Conservation (phyloP, 2,113 vertebrate genomes). For the Atherinomorus stipes region DNA sequence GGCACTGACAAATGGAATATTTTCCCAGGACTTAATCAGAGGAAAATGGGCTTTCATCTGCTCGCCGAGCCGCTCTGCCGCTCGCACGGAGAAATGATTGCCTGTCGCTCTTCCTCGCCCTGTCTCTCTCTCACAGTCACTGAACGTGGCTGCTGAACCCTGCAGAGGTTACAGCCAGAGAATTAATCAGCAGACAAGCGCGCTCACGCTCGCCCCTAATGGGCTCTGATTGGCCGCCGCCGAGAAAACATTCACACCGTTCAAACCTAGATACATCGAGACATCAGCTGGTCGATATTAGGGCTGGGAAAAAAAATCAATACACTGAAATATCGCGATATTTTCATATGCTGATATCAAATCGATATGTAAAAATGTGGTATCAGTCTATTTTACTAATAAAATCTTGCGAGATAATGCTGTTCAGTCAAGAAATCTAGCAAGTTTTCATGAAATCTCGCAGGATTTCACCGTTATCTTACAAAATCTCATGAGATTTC, state of each 20-base stretch:
- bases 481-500: too few relatives aligned
- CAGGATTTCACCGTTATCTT: too few relatives aligned
- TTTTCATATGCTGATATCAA: too few relatives aligned
- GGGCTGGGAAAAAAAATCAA: too few relatives aligned
- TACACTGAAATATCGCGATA: too few relatives aligned
- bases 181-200: slow-evolving; percentile 64
- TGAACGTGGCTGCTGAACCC: slow-evolving; percentile 75
- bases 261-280: too few relatives aligned
- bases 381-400: too few relatives aligned
- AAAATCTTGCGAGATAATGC: too few relatives aligned
- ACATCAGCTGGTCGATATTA: too few relatives aligned
- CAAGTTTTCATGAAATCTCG: too few relatives aligned
- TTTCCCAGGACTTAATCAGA: slow-evolving; percentile 96
- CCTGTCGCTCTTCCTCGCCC: slow-evolving; percentile 74
- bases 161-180: slow-evolving; percentile 69
- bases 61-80: slow-evolving; percentile 88
- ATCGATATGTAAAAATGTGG: too few relatives aligned
- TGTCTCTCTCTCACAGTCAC: slow-evolving; percentile 73
- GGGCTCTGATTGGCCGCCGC: slow-evolving; percentile 43
- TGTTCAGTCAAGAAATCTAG: too few relatives aligned
- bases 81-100: slow-evolving; percentile 89
- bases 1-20: slow-evolving; percentile 97
- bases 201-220: slow-evolving; percentile 40
- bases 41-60: slow-evolving; percentile 93
- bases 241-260: slow-evolving; percentile 14